phyloP scores from a whole-genome alignment of 2,113 vertebrate genomes.

The Cepphus grylle region DNA sequence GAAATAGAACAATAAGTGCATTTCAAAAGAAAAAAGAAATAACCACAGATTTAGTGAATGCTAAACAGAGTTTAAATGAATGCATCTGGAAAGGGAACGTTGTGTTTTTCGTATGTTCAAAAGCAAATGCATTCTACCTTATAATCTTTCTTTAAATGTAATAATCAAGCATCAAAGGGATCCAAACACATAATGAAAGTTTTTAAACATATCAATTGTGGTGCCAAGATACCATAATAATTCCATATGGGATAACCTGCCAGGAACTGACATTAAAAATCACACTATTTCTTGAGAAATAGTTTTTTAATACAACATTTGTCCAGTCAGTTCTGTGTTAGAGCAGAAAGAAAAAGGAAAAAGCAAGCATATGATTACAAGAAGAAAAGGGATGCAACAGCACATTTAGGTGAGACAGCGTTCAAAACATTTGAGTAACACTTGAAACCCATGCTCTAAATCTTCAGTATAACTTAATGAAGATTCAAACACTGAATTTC shows the following conservation, averaged over 20 bases:
- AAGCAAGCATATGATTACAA: neutral
- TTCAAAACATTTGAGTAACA: neutral
- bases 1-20: conserved; percentile 38
- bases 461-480: neutral
- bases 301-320: neutral
- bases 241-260: neutral
- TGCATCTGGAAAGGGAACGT: neutral
- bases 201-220: conserved; percentile 24
- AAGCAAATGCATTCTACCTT: conserved; percentile 25
- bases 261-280: neutral
- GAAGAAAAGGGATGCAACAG: neutral
- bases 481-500: neutral
- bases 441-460: neutral
- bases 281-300: neutral
- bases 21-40: conserved; percentile 19
- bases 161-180: conserved; percentile 40
- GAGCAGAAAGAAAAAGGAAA: neutral
- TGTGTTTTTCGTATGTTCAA: neutral
- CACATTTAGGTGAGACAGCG: neutral
- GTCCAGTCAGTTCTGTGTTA: neutral
- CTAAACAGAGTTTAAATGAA: conserved; percentile 20
- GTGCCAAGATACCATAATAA: conserved; percentile 17
- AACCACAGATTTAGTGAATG: neutral
- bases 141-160: conserved; percentile 48
- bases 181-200: conserved; percentile 34